phyloP scores from a whole-genome alignment of 2,113 vertebrate genomes.

The Siniperca knerii region DNA sequence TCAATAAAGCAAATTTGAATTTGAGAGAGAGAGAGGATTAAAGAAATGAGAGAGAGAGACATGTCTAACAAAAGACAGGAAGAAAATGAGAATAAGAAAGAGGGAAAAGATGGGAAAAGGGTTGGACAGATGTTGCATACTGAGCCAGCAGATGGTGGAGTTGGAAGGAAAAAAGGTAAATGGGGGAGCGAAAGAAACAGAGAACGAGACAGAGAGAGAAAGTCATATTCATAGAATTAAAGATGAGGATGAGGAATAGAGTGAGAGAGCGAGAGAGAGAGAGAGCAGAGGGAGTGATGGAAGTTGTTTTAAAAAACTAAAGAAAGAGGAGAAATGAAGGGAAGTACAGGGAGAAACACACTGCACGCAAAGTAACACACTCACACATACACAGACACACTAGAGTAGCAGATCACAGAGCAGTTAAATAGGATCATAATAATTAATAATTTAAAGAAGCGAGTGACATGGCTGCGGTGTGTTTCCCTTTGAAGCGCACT shows the following conservation, averaged over 20 bases:
- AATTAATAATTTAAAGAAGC: slow-evolving; percentile 58
- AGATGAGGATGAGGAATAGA: not conserved
- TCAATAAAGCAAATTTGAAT: not conserved
- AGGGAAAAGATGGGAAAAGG: not conserved
- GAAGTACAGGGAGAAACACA: not conserved
- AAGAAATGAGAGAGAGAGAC: slow-evolving; percentile 1
- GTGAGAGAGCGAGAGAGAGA: not conserved
- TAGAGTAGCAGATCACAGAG: slow-evolving; percentile 45
- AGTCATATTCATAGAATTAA: slow-evolving; percentile 8
- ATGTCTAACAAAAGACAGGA: not conserved
- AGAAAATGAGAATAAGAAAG: slow-evolving; percentile 2
- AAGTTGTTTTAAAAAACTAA: slow-evolving; percentile 1
- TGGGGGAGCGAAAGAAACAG: not conserved
- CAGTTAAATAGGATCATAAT: slow-evolving; percentile 57
- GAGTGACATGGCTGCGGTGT: slow-evolving; percentile 43
- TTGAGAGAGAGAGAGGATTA: not conserved
- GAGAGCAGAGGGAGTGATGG: not conserved
- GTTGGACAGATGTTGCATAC: slow-evolving; percentile 50
- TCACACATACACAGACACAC: not conserved
- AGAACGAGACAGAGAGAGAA: not conserved
- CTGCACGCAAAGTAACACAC: slow-evolving; percentile 16
- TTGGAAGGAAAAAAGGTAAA: slow-evolving; percentile 23
- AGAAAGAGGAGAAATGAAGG: not conserved
- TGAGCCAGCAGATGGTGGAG: slow-evolving; percentile 55
- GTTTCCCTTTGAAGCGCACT: slow-evolving; percentile 58